Percentiles rank a stretch among this genome's conserved stretches.
phyloP scores from a whole-genome alignment of 2,888 invertebrate genomes.

The Leptothorax acervorum region DNA sequence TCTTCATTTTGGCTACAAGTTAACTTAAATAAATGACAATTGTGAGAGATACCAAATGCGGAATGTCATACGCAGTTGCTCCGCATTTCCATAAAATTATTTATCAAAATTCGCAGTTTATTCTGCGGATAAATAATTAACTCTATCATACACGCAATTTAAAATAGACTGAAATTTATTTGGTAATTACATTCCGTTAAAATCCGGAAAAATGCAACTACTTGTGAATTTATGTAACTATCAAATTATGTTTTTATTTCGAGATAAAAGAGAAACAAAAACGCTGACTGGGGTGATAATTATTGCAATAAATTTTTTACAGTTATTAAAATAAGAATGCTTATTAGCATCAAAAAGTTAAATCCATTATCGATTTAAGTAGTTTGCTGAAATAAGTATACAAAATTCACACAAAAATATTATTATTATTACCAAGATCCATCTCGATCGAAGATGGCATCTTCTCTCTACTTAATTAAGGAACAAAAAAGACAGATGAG shows the following conservation, averaged over 20 bases:
- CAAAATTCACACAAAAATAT: too few relatives aligned
- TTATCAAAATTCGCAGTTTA: slow-evolving; percentile 25
- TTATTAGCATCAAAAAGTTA: too few relatives aligned
- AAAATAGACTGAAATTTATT: slow-evolving; percentile 7
- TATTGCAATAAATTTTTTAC: too few relatives aligned
- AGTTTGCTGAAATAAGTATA: too few relatives aligned
- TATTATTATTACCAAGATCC: too few relatives aligned
- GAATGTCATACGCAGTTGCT: neutral
- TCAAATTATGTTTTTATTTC: neutral
- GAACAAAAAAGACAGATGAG: neutral
- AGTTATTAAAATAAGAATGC: too few relatives aligned
- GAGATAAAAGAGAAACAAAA: neutral
- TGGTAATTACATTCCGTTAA: neutral
- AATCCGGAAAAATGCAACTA: neutral
- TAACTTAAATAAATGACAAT: slow-evolving; percentile 9
- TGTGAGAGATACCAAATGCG: slow-evolving; percentile 23
- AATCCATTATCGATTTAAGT: too few relatives aligned
- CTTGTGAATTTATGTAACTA: neutral
- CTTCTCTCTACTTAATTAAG: too few relatives aligned
- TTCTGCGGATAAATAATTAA: slow-evolving; percentile 7
- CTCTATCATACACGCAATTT: neutral
- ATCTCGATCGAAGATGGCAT: too few relatives aligned
- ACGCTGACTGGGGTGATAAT: too few relatives aligned
- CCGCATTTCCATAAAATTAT: slow-evolving; percentile 21
- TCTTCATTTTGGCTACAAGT: neutral